Conservation (phyloP, 2,888 invertebrate genomes). For the Rambutsinella grinnellia region DNA sequence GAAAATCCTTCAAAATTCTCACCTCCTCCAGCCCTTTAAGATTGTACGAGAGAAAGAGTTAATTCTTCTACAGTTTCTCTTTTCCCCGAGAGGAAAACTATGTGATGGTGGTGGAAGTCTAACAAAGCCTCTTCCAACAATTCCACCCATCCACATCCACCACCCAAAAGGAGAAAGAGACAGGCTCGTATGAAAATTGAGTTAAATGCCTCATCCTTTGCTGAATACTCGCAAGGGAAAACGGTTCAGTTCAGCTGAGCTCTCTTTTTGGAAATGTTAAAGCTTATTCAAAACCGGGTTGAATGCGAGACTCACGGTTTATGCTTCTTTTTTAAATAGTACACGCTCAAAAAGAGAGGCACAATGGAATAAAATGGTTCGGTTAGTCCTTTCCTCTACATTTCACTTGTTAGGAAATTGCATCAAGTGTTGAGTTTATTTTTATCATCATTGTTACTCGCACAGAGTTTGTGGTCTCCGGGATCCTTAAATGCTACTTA, state of each 20-base stretch:
- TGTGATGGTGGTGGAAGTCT: slow-evolving; percentile 6
- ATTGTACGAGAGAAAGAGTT: no score
- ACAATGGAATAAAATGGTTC: no score
- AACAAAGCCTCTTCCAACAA: no score
- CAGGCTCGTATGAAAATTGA: slow-evolving; percentile 64
- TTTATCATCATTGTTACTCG: neutral
- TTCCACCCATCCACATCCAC: no score
- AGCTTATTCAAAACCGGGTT: no score
- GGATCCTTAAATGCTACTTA: neutral
- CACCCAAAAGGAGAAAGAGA: slow-evolving; percentile 36
- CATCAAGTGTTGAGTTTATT: slow-evolving; percentile 17
- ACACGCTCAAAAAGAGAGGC: no score
- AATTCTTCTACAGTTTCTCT: no score
- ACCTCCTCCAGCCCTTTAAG: no score
- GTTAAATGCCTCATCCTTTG: slow-evolving; percentile 64
- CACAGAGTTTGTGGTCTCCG: neutral
- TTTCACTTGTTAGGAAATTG: slow-evolving; percentile 26
- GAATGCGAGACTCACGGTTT: no score
- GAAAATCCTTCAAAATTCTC: slow-evolving; percentile 23
- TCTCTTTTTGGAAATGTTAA: no score
- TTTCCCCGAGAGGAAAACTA: slow-evolving; percentile 8
- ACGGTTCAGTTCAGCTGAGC: slow-evolving; percentile 37
- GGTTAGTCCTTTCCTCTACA: slow-evolving; percentile 46
- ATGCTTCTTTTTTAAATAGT: no score
- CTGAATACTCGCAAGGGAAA: slow-evolving; percentile 60